These are phyloP conservation scores for Poeciliopsis turrubarensis DNA, from an alignment of 2,113 vertebrate genomes.

Conservation along the genomic window DNA sequence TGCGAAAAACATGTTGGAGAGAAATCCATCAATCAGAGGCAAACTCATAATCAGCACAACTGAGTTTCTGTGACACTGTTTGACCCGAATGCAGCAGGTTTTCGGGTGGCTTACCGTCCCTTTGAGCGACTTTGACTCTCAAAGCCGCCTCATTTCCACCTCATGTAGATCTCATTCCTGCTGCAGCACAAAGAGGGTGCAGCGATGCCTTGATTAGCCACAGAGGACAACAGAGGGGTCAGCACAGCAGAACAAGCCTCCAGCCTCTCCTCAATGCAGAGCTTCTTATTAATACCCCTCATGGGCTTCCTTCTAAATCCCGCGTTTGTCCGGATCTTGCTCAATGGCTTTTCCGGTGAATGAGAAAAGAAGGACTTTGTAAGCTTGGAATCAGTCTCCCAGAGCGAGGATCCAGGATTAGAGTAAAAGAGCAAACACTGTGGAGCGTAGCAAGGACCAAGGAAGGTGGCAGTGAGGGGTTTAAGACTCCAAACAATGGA, in stretches of 20 bases:
- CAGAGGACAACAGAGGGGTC: slow-evolving; percentile 71
- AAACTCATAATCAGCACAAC: slow-evolving; percentile 10
- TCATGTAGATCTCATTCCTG: slow-evolving; percentile 49
- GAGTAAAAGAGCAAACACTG: slow-evolving; percentile 59
- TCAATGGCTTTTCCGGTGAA: slow-evolving; percentile 49
- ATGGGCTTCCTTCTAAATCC: slow-evolving; percentile 71
- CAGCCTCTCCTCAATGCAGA: slow-evolving; percentile 49
- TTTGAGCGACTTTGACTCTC: slow-evolving; percentile 49
- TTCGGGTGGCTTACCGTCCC: slow-evolving; percentile 45
- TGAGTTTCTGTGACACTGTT: neutral
- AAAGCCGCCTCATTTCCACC: slow-evolving; percentile 51
- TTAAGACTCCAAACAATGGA: slow-evolving; percentile 68
- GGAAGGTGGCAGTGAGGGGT: slow-evolving; percentile 42
- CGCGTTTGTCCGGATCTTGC: slow-evolving; percentile 70
- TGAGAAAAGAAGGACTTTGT: slow-evolving; percentile 54
- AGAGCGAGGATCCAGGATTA: slow-evolving; percentile 68
- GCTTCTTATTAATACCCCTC: slow-evolving; percentile 58
- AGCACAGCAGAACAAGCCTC: slow-evolving; percentile 72
- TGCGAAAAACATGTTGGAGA: slow-evolving; percentile 46
- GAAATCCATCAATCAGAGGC: slow-evolving; percentile 6
- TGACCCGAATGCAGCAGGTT: slow-evolving; percentile 1
- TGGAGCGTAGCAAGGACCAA: slow-evolving; percentile 39
- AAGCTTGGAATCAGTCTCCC: slow-evolving; percentile 53
- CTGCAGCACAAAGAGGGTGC: slow-evolving; percentile 61
- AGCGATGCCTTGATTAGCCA: slow-evolving; percentile 71